Evolutionary conservation across 2,888 invertebrate genomes (phyloP), one percentile per base, ranked within the genome.

Genomic region (Apomyelois bistriatella): DNA sequence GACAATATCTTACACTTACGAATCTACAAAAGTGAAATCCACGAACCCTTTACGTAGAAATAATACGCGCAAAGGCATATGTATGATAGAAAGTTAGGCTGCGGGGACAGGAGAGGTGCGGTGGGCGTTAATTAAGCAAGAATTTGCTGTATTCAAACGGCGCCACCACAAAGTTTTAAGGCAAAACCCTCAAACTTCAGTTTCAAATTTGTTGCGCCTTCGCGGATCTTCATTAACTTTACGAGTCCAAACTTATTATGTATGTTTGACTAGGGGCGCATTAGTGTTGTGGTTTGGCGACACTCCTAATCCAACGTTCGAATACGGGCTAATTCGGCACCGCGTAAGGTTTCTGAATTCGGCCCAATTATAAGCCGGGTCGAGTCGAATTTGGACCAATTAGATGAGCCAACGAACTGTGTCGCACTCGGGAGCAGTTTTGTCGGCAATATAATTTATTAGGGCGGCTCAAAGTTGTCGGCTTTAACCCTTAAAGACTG

Each of bases 381-480:
- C 79, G 74, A 79, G 74, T 78, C 79, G 75, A 88, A 87, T 89
- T 89, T 85, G 81, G 82, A 87, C 88, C 90, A 89, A 90, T 89
- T 90, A 90, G 88, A 86, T 83, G 82, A 88, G 79, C 79, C 88
- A 88, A 86, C 89, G 89, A 88, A 85, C 86, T 88, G 86, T 86
- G 87, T 86, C 89, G 85, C 81, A 82, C 84, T 85, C 85, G 80
- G 81, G 79, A 85, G 84, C 87, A 87, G 89, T 89, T 88, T 88
- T 88, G 87, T 82, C 82, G 84, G 85, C 88, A 88, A 88, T 87
- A 88, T 89, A 89, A 89, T 89, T 89, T 89, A 89, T 89, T 85
- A 87, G 86, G 85, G 85, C 74, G 74, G 84, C 86, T 83, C 85
- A 80, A 85, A 88, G 85, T 89, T 85, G 85, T 76, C 80, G 78